Evolutionary conservation across 2,888 invertebrate genomes (phyloP), one percentile per base, ranked within the genome.

Genomic region (Euproctis similis): DNA sequence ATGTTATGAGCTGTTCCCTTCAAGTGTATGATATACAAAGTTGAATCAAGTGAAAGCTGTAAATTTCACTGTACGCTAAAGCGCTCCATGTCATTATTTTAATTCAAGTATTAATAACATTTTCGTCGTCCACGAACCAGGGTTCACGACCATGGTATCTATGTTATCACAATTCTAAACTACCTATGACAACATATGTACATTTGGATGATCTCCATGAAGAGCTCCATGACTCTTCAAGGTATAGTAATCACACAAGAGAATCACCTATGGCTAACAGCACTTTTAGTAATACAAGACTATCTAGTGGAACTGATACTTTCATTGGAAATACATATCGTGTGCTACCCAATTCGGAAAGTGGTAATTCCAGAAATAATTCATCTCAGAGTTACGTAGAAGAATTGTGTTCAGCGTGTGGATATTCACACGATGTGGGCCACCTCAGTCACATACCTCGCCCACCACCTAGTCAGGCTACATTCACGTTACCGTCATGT

Each of bases 141-240:
- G 81, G 70, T 49, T 51, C 58, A 59, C 76, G 65, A 54, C 43
- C 59, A 46, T 82, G 84, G 82, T 71, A 77, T 57, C 59, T 68
- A 51, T 84, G 84, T 52, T 81, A 80, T 60, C 84, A 82, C 59
- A 73, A 64, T 52, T 62, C 49, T 43, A 73, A 58, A 59, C 73
- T 74, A 61, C 84, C 82, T 36, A 66, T 64, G 8, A 57, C 61
- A 30, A 70, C 64, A 36, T 82, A 75, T 63, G 59, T 65, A 8
- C 76, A 77, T 35, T 36, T 75, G 49, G 74, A 80, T 59, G 71
- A 72, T 55, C 39, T 42, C 12, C 30, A 32, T 42, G 56, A 53
- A 34, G 36, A 46, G 12, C 58, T 4, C 31, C 34, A 39, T 29
- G 52, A 46, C 7, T 42, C 51, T 28, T 31, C 28, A 11, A 48